Evolutionary conservation across 2,113 vertebrate genomes (phyloP), one percentile per base, ranked within the genome.

Genomic region (Hypanus sabinus): DNA sequence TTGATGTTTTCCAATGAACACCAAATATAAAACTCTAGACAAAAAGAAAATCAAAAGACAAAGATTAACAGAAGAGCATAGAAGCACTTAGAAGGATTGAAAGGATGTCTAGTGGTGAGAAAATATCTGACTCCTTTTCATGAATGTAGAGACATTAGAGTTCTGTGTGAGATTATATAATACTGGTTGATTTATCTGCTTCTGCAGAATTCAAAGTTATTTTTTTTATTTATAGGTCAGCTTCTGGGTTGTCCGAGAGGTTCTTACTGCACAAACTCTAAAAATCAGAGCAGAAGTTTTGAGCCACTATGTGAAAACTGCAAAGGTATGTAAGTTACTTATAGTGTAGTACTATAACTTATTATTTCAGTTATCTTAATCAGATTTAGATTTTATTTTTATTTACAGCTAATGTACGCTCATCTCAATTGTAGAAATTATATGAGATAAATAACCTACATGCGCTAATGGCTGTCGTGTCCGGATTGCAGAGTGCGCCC

Each of bases 191-290:
- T 57, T 85, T 85, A 85, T 57, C 22, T 55, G 38, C 38, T 11
- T 57, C 38, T 83, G 6, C 20, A 88, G 55, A 27, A 88, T 62
- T 62, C 55, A n/a, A n/a, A 11, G 0, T 80, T 10, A n/a, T 94
- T 80, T 91, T 71, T 46, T 46, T 80, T 81, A 46, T 94, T 95
- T 96, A 71, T 95, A 99, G 99, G 98, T 99, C 18, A 99, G 98
- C 96, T 99, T 99, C 97, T 99, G 99, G 99, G 99, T 99, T 94
- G 98, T 99, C 94, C 97, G 98, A 97, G 98, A 99, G 96, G 99
- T 99, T 96, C 98, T 99, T 94, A 98, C 99, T 77, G 98, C 99
- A 46, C 99, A 99, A 92, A 99, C 98, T 8, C 96, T 99, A 96
- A 99, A 99, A 97, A 99, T 99, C 96, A 97, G 99, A 97, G 98